Evolutionary conservation across 2,888 invertebrate genomes (phyloP), one percentile per base, ranked within the genome.

Genomic region (Eilema caniola): DNA sequence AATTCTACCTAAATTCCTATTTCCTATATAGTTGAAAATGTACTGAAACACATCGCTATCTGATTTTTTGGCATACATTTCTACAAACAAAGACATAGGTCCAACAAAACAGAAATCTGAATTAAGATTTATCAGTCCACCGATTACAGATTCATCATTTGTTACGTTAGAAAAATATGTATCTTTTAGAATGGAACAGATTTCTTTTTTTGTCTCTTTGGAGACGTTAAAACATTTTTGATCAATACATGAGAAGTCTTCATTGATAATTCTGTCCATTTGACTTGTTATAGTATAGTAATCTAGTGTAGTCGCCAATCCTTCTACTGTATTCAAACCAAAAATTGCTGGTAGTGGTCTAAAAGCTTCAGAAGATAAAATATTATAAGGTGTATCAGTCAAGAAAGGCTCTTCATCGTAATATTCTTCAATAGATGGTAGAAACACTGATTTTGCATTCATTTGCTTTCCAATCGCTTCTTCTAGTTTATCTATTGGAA

Each of bases 251-350:
- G 92, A 88, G 57, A 86, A 90, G 65, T 95, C 93, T 77, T 92
- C 92, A 57, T 93, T 89, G 57, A 87, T 84, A 0, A 94, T 90
- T 75, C 94, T 83, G 25, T 94, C 90, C 85, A 92, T 90, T 79
- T 92, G 91, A 72, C 92, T 92, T 0, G 92, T 93, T 0, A 94
- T 89, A 0, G 93, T 93, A 53, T 91, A 86, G 67, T 92, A 93
- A 67, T 94, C 93, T 28, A 93, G 82, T 71, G 92, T 95, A 63
- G 92, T 90, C 0, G 94, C 90, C 0, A 96, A 76, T 0, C 96
- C 96, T 86, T 96, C 96, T 0, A 94, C 95, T 0, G 96, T 95
- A 66, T 95, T 96, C 0, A 96, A 85, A 0, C 96, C 96, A 76
- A 96, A 90, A 5, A 96, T 91, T 0, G 93, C 84, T 0, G 96